Conservation (phyloP, 2,888 invertebrate species). For the Tenthredo distinguenda region DNA sequence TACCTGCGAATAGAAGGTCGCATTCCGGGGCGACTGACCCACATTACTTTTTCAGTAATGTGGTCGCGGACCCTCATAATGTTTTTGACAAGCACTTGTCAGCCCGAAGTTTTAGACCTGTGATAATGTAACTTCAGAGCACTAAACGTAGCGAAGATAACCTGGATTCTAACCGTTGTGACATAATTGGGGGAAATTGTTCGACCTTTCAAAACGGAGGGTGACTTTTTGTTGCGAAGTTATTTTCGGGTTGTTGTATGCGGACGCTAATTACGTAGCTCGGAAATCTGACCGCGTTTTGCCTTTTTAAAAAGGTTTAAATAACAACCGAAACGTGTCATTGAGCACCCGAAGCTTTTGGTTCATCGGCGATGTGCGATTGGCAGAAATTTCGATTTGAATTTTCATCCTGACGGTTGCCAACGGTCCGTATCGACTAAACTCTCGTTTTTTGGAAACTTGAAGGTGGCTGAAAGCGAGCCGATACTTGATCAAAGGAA, state of each 20-base stretch:
- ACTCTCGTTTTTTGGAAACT: background rate
- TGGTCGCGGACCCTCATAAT: background rate
- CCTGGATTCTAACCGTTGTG: background rate
- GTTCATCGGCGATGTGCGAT: background rate
- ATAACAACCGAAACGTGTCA: background rate
- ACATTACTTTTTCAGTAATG: background rate
- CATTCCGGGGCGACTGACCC: background rate
- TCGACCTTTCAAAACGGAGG: background rate
- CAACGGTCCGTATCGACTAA: background rate
- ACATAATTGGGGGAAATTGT: background rate
- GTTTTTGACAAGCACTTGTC: background rate
- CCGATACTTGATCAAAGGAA: background rate
- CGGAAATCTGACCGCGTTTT: background rate
- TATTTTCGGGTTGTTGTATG: background rate
- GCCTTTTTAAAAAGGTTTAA: background rate
- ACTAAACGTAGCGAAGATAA: background rate
- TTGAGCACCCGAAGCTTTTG: background rate
- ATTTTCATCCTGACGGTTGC: background rate
- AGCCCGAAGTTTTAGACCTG: background rate
- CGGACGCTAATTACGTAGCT: background rate
- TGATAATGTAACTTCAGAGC: background rate
- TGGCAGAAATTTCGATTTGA: background rate
- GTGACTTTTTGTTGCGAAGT: background rate
- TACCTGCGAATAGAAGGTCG: background rate
- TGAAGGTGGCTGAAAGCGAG: slow-evolving; percentile 2